A percentile compares a stretch with the other conserved stretches of the same genome.
phyloP scores from a whole-genome alignment of 2,113 vertebrate species.

The Xiphorhynchus elegans region DNA sequence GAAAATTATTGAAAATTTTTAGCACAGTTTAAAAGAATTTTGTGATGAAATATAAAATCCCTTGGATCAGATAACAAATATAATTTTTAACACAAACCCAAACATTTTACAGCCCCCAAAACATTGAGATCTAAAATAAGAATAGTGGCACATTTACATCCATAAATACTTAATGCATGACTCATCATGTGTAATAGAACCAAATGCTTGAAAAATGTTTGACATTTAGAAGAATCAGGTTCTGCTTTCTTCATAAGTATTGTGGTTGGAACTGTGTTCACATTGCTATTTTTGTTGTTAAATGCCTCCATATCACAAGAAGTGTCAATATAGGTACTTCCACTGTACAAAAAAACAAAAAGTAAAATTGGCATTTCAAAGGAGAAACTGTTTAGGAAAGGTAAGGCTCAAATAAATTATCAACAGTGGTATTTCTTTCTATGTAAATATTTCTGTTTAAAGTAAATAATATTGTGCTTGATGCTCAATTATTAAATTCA shows the following conservation, averaged over 20 bases:
- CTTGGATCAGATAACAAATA: not conserved
- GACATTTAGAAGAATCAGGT: slow-evolving; percentile 40
- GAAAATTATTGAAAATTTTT: not conserved
- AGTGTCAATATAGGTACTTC: not conserved
- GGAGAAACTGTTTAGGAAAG: not conserved
- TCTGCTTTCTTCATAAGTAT: not conserved
- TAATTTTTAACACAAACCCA: not conserved
- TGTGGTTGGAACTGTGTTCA: not conserved
- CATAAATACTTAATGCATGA: slow-evolving; percentile 54
- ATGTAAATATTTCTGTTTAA: not conserved
- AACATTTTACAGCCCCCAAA: not conserved
- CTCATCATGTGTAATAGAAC: slow-evolving; percentile 19
- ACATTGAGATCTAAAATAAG: slow-evolving; percentile 22
- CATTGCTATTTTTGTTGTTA: slow-evolving; percentile 2
- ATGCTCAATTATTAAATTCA: not conserved
- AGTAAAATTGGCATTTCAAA: not conserved
- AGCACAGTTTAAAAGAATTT: not conserved
- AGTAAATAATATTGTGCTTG: not conserved
- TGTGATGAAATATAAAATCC: not conserved
- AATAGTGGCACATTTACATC: slow-evolving; percentile 22
- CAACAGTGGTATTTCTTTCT: not conserved
- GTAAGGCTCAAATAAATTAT: not conserved
- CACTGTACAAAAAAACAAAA: not conserved
- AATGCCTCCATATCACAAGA: not conserved
- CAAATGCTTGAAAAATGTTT: slow-evolving; percentile 14